phyloP scores from a whole-genome alignment of 1,140 invertebrate species.

The Drepana arcuata region DNA sequence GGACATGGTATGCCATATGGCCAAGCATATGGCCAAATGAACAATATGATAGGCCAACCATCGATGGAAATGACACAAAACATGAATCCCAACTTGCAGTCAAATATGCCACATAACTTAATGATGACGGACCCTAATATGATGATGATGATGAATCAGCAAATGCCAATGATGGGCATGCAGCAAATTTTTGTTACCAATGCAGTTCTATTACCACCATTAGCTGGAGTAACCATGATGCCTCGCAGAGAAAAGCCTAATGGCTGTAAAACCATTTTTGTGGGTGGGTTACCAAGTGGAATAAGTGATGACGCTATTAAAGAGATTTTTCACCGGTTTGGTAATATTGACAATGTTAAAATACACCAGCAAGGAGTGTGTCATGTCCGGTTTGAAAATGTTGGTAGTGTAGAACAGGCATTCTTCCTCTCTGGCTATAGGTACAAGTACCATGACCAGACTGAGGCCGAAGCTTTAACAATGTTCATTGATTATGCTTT shows the following conservation, averaged over 20 bases:
- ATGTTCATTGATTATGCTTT: conserved; percentile 94
- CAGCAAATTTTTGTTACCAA: conserved; percentile 26
- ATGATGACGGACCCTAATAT: conserved; percentile 37
- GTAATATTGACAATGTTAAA: conserved; percentile 87
- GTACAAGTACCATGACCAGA: conserved; percentile 81
- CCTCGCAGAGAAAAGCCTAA: conserved; percentile 87
- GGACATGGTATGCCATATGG: too few species aligned
- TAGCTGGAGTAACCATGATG: conserved; percentile 84
- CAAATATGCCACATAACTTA: conserved; percentile 25
- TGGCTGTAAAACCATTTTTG: conserved; percentile 94
- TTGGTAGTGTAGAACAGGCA: conserved; percentile 86
- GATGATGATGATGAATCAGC: conserved; percentile 37
- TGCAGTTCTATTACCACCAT: conserved; percentile 82
- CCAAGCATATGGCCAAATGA: too few species aligned
- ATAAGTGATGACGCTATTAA: conserved; percentile 85
- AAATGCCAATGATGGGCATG: conserved; percentile 21
- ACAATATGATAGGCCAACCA: conserved; percentile 15
- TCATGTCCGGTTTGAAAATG: conserved; percentile 89
- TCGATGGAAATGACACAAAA: conserved; percentile 14
- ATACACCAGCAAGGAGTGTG: conserved; percentile 94
- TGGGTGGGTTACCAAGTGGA: conserved; percentile 92
- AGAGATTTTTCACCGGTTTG: conserved; percentile 85
- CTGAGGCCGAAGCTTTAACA: conserved; percentile 77
- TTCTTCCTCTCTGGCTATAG: conserved; percentile 91
- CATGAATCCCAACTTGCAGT: conserved; percentile 11